Base-by-base conservation (phyloP, 2,888 invertebrate genomes). In the Tolmerus cingulatus region DNA sequence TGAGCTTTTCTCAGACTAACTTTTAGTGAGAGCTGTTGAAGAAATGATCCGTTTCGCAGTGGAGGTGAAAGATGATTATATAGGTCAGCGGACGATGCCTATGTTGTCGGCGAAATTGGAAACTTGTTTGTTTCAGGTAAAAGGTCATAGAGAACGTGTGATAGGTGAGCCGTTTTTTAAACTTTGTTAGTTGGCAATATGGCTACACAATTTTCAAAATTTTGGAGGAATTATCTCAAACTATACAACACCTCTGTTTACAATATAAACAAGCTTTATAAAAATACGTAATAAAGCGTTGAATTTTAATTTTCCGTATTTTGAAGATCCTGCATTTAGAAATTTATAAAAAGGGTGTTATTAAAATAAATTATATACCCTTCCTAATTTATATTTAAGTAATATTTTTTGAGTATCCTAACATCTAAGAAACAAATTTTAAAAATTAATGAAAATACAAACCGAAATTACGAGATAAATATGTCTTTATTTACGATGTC, bases 401-500 rank as follows among this genome's bases (percentile, higher is more conserved):
- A 34, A 34, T 34, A 34, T 34, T 34, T 34, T 34, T 34, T 34
- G 7, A 7, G 34, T 34, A 34, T 34, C 7, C 34, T 34, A 34
- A 34, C 7, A 34, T 34, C 0, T 7, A 19, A 7, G 19, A 55
- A 66, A 23, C 0, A 12, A 1, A 7, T 2, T 66, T 40, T 40
- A 23, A 66, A 66, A 66, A 12, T 2, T 9, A 66, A 27, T 66
- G 27, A 66, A 66, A 66, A 66, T 12, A 14, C 66, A 27, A 23
- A 9, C 27, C 12, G n/a, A 5, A 12, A 23, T n/a, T 66, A 66
- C 12, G 66, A 79, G 51, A 51, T 79, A 79, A 40, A 40, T 79
- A 46, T 51, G 79, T 79, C 79, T 79, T 79, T 79, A 79, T 79
- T 79, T 51, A 79, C 51, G 79, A 16, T 43, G 46, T 66, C 66